Percentiles rank a stretch among this genome's conserved stretches.
Conservation (phyloP, 2,113 vertebrate genomes). For the Silurus asotus region DNA sequence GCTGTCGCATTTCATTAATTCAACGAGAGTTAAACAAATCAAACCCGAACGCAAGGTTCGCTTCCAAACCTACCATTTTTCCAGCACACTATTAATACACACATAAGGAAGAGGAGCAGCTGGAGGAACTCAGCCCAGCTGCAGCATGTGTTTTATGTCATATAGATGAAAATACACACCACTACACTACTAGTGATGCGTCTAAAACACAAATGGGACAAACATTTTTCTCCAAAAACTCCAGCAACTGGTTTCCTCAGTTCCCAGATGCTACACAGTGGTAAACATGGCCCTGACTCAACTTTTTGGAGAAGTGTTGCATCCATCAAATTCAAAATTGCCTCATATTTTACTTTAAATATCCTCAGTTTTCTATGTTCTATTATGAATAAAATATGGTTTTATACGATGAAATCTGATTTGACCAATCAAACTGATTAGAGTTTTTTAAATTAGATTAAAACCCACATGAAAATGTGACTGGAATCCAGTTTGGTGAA, state of each 20-base stretch:
- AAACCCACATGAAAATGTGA: neutral
- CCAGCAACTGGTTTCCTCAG: too few relatives aligned
- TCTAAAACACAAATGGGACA: neutral
- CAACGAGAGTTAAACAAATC: constrained; percentile 37
- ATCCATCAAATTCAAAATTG: too few relatives aligned
- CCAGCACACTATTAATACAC: constrained; percentile 45
- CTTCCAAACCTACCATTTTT: constrained; percentile 26
- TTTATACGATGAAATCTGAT: neutral
- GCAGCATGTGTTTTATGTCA: neutral
- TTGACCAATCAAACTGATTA: neutral
- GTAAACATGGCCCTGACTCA: too few relatives aligned
- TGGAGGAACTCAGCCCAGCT: constrained; percentile 1
- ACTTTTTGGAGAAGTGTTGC: too few relatives aligned
- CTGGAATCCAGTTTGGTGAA: neutral
- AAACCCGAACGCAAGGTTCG: constrained; percentile 13
- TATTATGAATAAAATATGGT: too few relatives aligned
- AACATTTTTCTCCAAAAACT: too few relatives aligned
- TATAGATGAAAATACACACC: neutral
- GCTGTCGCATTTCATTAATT: constrained; percentile 30
- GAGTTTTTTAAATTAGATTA: neutral
- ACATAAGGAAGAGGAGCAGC: constrained; percentile 30
- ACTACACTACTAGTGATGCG: neutral
- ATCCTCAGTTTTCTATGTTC: too few relatives aligned
- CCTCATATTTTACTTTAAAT: too few relatives aligned
- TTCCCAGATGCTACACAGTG: too few relatives aligned